Evolutionary conservation across 2,797 vertebrate genomes (phyloP), one percentile per base, ranked within the genome.

Genomic region (Potorous gilbertii): DNA sequence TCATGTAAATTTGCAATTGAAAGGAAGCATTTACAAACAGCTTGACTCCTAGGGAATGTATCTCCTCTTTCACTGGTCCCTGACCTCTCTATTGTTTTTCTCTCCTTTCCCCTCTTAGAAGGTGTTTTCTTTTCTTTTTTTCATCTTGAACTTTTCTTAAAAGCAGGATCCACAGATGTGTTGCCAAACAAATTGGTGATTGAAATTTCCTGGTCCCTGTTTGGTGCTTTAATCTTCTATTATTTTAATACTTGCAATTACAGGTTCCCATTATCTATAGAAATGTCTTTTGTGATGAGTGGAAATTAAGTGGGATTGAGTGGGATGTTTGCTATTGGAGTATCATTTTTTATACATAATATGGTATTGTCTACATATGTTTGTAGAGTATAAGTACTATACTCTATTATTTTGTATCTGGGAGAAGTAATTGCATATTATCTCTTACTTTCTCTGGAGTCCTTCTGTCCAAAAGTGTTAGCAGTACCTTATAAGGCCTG

Each of bases 251-350:
- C 93, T 94, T 95, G 52, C 56, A 92, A 97, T 96, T 87, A 81
- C 0, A 74, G 52, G 93, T 96, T 93, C 40, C 40, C 57, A 92
- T 94, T 97, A 96, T 93, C 34, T 55, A 92, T 1, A 81, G 94
- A 95, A 95, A 46, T 92, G 94, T 66, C 16, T 96, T 96, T 97
- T 96, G 90, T 96, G 55, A 94, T 94, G 89, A 96, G 2, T 93
- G 54, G 95, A 97, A 96, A 96, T 96, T 93, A 94, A 98, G 94
- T 92, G 95, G 87, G 91, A 29, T 94, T n/a, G n/a, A 13, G 34
- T 95, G 21, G 74, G 46, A 94, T 93, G 24, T 95, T 94, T 96
- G 52, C 66, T 87, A 62, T 12, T 91, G 4, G 57, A 56, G 12
- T 29, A 27, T 46, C 94, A 56, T 66, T 96, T 57, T 90, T 96